Evolutionary conservation across 2,797 vertebrate genomes (phyloP).

Genomic region (Lutjanus campechanus): DNA sequence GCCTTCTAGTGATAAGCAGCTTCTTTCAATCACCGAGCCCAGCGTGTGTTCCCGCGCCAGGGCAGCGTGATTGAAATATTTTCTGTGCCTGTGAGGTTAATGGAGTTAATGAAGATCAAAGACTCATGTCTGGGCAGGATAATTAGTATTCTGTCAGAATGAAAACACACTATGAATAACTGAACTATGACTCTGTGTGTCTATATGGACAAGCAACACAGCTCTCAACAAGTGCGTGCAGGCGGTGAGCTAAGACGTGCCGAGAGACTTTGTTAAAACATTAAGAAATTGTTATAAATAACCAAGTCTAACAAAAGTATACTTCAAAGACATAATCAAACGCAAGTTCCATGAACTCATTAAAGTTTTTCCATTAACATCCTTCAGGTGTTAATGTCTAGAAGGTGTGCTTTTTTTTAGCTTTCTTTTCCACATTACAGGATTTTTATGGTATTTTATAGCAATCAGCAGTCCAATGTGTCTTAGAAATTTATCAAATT

Average conservation of each 20-base stretch:
- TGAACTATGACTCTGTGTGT: conserved; percentile 52
- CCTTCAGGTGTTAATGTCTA: neutral
- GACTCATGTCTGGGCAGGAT: conserved; percentile 56
- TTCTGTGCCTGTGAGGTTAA: conserved; percentile 68
- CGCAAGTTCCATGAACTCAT: neutral
- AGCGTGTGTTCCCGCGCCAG: conserved; percentile 50
- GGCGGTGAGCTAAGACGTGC: neutral
- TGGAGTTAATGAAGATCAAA: conserved; percentile 78
- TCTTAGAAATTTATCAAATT: neutral
- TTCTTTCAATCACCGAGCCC: conserved; percentile 67
- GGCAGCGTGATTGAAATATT: conserved; percentile 69
- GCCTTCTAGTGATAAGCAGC: conserved; percentile 70
- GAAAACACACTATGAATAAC: conserved; percentile 53
- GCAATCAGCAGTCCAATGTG: neutral
- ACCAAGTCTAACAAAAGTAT: neutral
- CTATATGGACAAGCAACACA: conserved; percentile 13
- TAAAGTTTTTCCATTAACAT: conserved; percentile 18
- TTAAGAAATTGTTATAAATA: neutral
- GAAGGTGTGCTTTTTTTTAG: neutral
- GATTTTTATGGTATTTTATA: conserved; percentile 9
- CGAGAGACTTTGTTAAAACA: neutral
- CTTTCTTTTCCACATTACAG: neutral
- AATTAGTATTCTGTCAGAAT: conserved; percentile 65
- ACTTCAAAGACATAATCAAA: conserved; percentile 3
- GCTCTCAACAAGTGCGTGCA: neutral